Evolutionary conservation across 2,888 invertebrate genomes (phyloP), one percentile per base, ranked within the genome.

Genomic region (Barypeithes pellucidus): DNA sequence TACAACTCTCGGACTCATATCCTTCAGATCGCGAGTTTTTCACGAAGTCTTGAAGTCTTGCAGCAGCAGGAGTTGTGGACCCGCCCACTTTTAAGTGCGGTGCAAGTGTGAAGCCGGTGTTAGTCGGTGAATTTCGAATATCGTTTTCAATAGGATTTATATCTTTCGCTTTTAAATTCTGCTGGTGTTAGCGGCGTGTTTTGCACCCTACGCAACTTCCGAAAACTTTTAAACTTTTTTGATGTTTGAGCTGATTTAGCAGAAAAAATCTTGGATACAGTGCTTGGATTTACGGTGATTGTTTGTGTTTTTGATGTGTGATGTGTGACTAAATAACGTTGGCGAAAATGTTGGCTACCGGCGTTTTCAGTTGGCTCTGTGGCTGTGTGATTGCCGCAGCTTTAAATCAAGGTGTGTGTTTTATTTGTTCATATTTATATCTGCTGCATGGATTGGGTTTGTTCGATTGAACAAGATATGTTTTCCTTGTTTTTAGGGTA

Each of bases 71-170:
- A 45, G 59, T 43, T 50, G 33, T 67, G 74, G 75, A 71, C 75
- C 71, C 75, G 75, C 75, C 75, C 75, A 75, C 75, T 75, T 71
- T 71, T 67, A 60, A 61, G 60, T 50, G 59, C 43, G 60, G 43
- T 60, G 41, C 33, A 57, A 43, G 41, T 65, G 63, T 72, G 57
- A 52, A 69, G 52, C 54, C 62, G 54, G 62, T 50, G 9, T 50
- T 39, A 62, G 52, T 33, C 45, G 12, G 36, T 47, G 18, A 66
- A 66, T 66, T 66, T 66, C 41, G 41, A 24, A 66, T 41, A 2
- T 63, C 33, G 50, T 52, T 41, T 20, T 52, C 65, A 24, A 20
- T 33, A 12, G 65, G 54, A 54, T 33, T 52, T 29, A n/a, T 29
- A 20, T 59, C 0, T 67, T n/a, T 67, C 45, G 29, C 39, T 33